A percentile compares a stretch with the other conserved stretches of the same genome.
phyloP scores from a whole-genome alignment of 1,140 invertebrate species.

The Zaprionus tsacasi region DNA sequence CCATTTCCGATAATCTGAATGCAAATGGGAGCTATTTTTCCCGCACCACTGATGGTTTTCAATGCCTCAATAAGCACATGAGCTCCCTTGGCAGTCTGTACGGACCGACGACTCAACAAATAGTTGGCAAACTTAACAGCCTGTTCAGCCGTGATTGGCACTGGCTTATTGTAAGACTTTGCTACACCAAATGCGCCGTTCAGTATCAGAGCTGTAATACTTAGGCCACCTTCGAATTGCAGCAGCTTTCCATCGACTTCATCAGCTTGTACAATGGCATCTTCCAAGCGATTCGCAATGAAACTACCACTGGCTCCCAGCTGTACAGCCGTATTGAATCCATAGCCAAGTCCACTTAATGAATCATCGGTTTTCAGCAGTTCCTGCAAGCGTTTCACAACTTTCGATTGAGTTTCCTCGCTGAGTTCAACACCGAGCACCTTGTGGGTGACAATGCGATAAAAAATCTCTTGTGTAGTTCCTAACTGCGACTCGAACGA shows the following conservation, averaged over 20 bases:
- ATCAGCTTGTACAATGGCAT: slow-evolving; percentile 96
- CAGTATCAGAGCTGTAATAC: slow-evolving; percentile 85
- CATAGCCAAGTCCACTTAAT: slow-evolving; percentile 91
- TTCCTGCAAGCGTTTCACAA: slow-evolving; percentile 88
- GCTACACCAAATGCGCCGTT: slow-evolving; percentile 88
- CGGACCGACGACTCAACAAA: slow-evolving; percentile 94
- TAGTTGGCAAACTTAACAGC: slow-evolving; percentile 96
- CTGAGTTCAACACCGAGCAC: slow-evolving; percentile 65
- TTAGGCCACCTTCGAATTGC: slow-evolving; percentile 96
- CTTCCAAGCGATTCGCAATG: slow-evolving; percentile 93
- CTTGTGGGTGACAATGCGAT: slow-evolving; percentile 67
- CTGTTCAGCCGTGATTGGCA: slow-evolving; percentile 91
- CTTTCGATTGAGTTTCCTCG: slow-evolving; percentile 85
- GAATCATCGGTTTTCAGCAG: slow-evolving; percentile 91
- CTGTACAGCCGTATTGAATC: slow-evolving; percentile 91
- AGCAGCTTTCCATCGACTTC: slow-evolving; percentile 95
- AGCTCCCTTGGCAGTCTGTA: slow-evolving; percentile 93
- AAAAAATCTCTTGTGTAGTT: slow-evolving; percentile 77
- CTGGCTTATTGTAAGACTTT: slow-evolving; percentile 88
- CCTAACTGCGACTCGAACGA: slow-evolving; percentile 59
- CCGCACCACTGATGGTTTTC: slow-evolving; percentile 83
- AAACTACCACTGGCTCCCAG: slow-evolving; percentile 88
- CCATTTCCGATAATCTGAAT: slow-evolving; percentile 91
- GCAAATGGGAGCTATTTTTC: slow-evolving; percentile 88
- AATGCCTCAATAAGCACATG: slow-evolving; percentile 92